Evolutionary conservation across 2,797 vertebrate species (phyloP), one percentile per base, ranked within the genome.

Genomic region (Danio choprae): DNA sequence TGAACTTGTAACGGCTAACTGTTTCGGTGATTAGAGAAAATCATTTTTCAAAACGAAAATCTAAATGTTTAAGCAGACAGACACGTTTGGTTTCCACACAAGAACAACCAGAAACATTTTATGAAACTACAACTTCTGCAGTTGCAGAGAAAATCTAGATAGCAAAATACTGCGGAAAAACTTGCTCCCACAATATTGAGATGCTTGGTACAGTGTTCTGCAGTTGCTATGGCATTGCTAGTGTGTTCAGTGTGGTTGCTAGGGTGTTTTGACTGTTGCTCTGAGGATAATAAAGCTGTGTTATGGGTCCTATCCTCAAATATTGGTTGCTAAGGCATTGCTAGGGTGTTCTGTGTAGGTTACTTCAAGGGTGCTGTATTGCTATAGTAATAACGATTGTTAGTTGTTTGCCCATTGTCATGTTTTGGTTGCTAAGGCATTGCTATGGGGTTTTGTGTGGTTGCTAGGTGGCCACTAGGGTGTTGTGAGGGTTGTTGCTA

Each of bases 1-100:
- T 79, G 71, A 81, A 73, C 41, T 44, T 79, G 60, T 51, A 76
- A 68, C 29, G 10, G 56, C n/a, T 78, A 70, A 79, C 48, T 44
- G 56, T 70, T 65, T 81, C 29, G 1, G 38, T 65, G 55, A 78
- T 79, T 65, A 44, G 10, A 74, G 60, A 53, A 64, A 60, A 59
- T 7, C 5, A 1, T 70, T 79, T 60, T 38, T 71, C 67, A n/a
- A 41, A 59, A 46, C 43, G 7, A 20, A 70, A 56, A 55, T 70
- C 36, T 44, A 12, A 62, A 51, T 80, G 68, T 80, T 82, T 77
- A 58, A 70, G 53, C 29, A 63, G 11, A 44, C 11, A 5, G n/a
- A 8, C 36, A 29, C 12, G 11, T 65, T 43, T 60, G 41, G 48
- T 80, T 84, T 69, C 12, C 22, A 18, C 48, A 11, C 41, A 58